A percentile compares a stretch with the other conserved stretches of the same genome.
These are phyloP conservation scores for Anguilla japonica DNA, from an alignment of 2,113 vertebrate species.

Conservation along the genomic window DNA sequence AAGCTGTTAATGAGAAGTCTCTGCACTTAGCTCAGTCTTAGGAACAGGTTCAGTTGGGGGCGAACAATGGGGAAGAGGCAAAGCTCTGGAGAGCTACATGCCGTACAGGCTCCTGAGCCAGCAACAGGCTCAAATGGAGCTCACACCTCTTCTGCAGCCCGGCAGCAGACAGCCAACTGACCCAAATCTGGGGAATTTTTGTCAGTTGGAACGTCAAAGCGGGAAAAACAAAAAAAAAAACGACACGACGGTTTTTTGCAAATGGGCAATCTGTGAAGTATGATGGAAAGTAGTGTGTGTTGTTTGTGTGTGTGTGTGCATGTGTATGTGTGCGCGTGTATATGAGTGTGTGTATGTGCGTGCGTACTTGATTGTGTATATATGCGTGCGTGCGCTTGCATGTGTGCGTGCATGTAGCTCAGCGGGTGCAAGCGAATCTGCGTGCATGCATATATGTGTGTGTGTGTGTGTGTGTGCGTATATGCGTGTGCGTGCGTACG, in stretches of 20 bases:
- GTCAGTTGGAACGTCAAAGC: background rate
- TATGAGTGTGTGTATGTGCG: too few species aligned
- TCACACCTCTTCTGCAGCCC: background rate
- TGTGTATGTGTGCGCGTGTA: too few species aligned
- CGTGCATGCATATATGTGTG: too few species aligned
- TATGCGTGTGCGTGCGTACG: too few species aligned
- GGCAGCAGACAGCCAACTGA: background rate
- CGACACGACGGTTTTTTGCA: background rate
- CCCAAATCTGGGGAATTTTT: background rate
- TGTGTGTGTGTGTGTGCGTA: too few species aligned
- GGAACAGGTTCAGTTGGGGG: slow-evolving; percentile 10
- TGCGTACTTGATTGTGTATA: too few species aligned
- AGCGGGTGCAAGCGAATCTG: too few species aligned
- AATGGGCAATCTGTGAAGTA: background rate
- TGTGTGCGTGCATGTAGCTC: too few species aligned
- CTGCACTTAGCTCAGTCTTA: background rate
- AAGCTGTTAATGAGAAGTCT: slow-evolving; percentile 16
- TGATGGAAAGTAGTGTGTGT: background rate
- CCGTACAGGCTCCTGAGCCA: background rate
- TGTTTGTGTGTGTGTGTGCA: too few species aligned
- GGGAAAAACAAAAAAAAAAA: background rate
- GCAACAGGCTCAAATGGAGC: background rate
- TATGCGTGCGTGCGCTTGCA: too few species aligned
- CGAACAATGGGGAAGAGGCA: background rate
- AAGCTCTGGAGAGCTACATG: slow-evolving; percentile 4